These are phyloP conservation scores for Mnemiopsis leidyi DNA, from an alignment of 37 sponge, comb jelly and placozoan genomes.

Conservation along the genomic window DNA sequence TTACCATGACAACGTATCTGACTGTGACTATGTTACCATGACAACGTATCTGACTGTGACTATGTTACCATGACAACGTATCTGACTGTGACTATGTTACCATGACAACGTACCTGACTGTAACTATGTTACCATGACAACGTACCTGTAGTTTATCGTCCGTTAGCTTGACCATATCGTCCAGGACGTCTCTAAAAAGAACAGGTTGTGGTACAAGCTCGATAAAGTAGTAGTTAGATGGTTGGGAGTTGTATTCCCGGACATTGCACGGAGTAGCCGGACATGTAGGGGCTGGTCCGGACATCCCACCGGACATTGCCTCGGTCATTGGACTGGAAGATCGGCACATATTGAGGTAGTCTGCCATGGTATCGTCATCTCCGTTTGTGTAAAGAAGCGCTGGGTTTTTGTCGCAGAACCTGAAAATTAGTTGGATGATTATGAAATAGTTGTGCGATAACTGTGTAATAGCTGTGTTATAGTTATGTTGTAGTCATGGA, in stretches of 20 bases:
- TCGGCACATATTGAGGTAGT: conserved; percentile 20
- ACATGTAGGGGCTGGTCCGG: not conserved
- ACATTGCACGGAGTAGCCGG: not conserved
- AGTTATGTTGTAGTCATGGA: no score
- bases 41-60: no score
- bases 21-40: no score
- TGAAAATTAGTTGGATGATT: no score
- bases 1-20: no score
- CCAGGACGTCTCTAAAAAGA: conserved; percentile 27
- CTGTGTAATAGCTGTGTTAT: no score
- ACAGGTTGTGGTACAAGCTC: conserved; percentile 21
- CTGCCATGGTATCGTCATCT: not conserved
- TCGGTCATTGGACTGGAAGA: not conserved
- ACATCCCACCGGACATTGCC: no score
- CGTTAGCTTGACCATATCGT: not conserved
- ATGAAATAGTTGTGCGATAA: no score
- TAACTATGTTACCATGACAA: no score
- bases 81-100: no score
- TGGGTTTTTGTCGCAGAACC: conserved; percentile 56
- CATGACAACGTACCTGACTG: no score
- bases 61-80: no score
- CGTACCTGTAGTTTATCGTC: conserved; percentile 30
- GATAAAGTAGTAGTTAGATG: not conserved
- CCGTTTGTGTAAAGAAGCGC: not conserved
- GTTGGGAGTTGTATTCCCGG: not conserved